Base-by-base conservation (phyloP, 2,888 invertebrate species). In the Brenthis ino region DNA sequence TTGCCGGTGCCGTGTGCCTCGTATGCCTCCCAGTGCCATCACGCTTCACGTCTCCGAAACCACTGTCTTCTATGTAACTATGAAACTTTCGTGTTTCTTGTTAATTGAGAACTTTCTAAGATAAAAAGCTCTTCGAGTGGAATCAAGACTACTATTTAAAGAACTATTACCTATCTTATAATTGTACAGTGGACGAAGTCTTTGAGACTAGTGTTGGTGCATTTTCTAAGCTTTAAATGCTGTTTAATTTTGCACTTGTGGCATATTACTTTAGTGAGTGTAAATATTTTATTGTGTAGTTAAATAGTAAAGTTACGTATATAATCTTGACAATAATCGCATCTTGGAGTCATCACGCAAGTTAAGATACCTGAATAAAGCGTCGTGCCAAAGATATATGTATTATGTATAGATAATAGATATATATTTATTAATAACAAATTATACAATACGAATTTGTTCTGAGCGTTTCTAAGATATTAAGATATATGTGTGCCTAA, bases 1-100 rank as follows among this genome's bases (percentile, higher is more conserved):
- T 81, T 70, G 83, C 86, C 76, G 82, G 80, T 72, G 85, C 86
- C 77, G 83, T 82, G 73, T 89, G 91, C 85, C 88, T 91, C 78
- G 85, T 86, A 80, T 90, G 91, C 80, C 83, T 91, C 74, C 89
- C 89, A 72, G 82, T 85, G 77, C 71, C 69, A 81, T 85, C 79
- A 77, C 84, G 71, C 82, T 72, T 82, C 69, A 82, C 64, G 12
- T 55, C 72, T 47, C 65, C 68, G 14, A 48, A 65, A 33, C 37
- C 63, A 57, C 60, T 71, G 28, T 58, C 64, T n/a, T 66, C 68
- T 20, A 70, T 53, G 61, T 72, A 58, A 69, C 37, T 61, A 6
- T 53, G n/a, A 50, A 37, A 57, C 16, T 60, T 5, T 28, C 33
- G 47, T 58, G 60, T 50, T 60, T 54, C 8, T 43, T 43, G 11